Evolutionary conservation across 23 tunicate species (phyloP), one percentile per base, ranked within the genome.

Genomic region (Clavelina lepadiformis): DNA sequence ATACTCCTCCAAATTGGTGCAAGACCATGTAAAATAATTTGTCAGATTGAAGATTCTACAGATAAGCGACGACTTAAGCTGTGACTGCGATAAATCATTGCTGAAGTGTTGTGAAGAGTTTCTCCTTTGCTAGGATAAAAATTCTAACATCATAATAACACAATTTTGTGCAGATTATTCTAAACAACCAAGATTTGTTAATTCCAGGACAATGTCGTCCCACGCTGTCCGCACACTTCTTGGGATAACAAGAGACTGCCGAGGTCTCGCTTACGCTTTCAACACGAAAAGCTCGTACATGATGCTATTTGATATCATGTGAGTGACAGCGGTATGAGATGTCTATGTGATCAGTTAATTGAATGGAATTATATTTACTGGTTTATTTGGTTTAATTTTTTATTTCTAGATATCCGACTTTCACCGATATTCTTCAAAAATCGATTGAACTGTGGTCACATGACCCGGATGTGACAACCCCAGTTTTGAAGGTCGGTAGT

Each of bases 401-500:
- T 4, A 2, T 3, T 31, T 21, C 22, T 33, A 84, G 81, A 1
- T 74, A 79, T 54, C 94, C 98, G 6, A 57, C 67, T 11, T 72
- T 77, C 53, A 64, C 68, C 8, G 67, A 73, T 28, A 67, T 84
- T n/a, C 38, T 93, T 11, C 87, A 74, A 46, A 76, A 76, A 55
- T 81, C 98, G 6, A 62, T 91, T 31, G 82, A 83, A 44, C 28
- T 77, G 1, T 91, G 93, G 93, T 72, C 31, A 30, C 69, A 35
- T 31, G 93, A 91, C 32, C 98, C 98, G 2, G 65, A 37, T 1
- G 77, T 91, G 3, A 83, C 98, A 21, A 83, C 98, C 5, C 98
- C 98, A 23, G 45, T 91, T 3, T 63, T 91, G 34, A 83, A 83
- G 67, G 98, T 91, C 35, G 58, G 67, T 46, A n/a, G n/a, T n/a